Evolutionary conservation across 2,797 vertebrate species (phyloP).

Genomic region (Stomatorhinus walkeri): DNA sequence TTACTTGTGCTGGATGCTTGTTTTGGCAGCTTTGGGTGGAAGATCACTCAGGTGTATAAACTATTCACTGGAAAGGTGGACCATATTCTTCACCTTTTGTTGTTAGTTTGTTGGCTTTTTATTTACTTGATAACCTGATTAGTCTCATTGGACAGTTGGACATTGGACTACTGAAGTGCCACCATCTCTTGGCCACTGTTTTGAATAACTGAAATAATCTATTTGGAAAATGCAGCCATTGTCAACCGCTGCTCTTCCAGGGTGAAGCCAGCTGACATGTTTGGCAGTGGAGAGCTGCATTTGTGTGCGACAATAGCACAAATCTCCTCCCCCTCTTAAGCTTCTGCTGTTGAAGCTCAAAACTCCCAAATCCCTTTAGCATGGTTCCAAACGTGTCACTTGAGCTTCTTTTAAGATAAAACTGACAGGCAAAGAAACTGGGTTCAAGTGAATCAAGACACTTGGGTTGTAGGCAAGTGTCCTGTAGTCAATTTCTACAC

Average conservation of each 20-base stretch:
- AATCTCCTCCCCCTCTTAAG: conserved; percentile 8
- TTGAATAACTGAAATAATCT: neutral
- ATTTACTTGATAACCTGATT: neutral
- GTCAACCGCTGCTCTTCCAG: neutral
- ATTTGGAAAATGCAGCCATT: neutral
- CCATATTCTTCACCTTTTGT: neutral
- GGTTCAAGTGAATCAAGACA: neutral
- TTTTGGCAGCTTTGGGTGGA: neutral
- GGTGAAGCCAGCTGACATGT: neutral
- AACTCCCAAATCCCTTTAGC: conserved; percentile 11
- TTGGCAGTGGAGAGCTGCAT: neutral
- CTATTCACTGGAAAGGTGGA: neutral
- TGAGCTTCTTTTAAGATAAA: conserved; percentile 8
- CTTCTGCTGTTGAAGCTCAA: conserved; percentile 17
- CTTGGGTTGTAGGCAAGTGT: neutral
- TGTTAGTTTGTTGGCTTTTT: neutral
- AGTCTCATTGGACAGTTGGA: neutral
- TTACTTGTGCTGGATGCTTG: neutral
- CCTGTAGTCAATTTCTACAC: neutral
- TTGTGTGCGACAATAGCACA: neutral
- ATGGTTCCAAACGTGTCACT: conserved; percentile 9
- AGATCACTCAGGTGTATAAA: neutral
- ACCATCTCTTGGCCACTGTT: neutral
- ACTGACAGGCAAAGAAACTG: neutral
- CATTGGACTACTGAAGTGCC: neutral